Conservation (phyloP, 2,888 invertebrate genomes). For the Archaeoteleia sp. region DNA sequence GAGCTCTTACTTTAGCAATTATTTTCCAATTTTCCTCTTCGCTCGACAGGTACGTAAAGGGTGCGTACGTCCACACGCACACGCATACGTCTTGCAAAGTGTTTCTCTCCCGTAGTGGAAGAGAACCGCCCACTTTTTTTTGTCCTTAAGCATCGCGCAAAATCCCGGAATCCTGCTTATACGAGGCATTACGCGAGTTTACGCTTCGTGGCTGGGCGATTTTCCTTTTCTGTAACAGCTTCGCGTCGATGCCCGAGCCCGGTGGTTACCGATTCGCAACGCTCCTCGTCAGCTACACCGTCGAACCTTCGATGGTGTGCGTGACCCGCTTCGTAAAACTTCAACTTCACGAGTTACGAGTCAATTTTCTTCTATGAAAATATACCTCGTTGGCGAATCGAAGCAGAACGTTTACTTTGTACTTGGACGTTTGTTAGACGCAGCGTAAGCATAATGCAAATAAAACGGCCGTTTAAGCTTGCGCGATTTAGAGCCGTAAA, state of each 20-base stretch:
- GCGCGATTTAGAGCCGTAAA: background rate
- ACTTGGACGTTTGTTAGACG: background rate
- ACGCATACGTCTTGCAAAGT: background rate
- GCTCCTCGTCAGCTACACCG: background rate
- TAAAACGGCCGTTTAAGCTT: background rate
- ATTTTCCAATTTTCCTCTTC: background rate
- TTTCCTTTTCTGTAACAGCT: background rate
- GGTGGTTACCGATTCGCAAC: conserved; percentile 28
- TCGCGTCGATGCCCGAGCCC: conserved; percentile 3
- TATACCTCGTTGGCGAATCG: conserved; percentile 16
- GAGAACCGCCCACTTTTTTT: background rate
- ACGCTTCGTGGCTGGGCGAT: background rate
- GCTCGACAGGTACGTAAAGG: background rate
- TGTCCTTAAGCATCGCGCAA: background rate
- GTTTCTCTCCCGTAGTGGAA: background rate
- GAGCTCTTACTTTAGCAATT: background rate
- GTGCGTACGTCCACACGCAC: too few relatives aligned
- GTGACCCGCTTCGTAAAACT: conserved; percentile 9
- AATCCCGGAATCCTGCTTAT: background rate
- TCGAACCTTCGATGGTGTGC: conserved; percentile 4
- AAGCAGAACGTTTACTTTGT: conserved; percentile 5
- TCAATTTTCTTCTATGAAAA: conserved; percentile 19
- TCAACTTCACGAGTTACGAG: conserved; percentile 14
- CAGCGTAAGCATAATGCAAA: background rate
- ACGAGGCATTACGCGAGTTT: background rate